Evolutionary conservation across 2,113 vertebrate species (phyloP), one percentile per base, ranked within the genome.

Genomic region (Fulica atra): DNA sequence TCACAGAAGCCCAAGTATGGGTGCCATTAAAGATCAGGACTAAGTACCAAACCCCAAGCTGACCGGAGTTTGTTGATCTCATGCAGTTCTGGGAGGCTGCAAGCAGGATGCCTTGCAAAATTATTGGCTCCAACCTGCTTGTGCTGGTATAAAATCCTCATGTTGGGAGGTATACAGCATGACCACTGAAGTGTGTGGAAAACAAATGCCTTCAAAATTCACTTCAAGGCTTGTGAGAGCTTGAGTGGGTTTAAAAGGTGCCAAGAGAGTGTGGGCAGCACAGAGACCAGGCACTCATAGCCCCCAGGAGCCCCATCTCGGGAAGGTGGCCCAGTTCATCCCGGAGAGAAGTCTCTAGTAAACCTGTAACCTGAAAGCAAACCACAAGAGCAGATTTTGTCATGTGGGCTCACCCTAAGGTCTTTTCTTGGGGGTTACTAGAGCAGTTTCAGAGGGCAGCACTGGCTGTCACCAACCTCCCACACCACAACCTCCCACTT

Each of bases 221-320:
- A 29, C 17, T 19, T 82, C 36, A 42, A 61, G n/a, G 16, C 54
- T 66, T 82, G 7, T 50, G 40, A 73, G 86, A 69, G n/a, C 24
- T 51, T 80, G 33, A 36, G 72, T 0, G 0, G 16, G 6, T 53
- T 76, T 51, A 61, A 64, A 94, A 71, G 61, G 57, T 89, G 51
- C 38, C n/a, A 66, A 13, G 6, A 64, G 61, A 46, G 25, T 46
- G 66, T 0, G 11, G 24, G 36, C 28, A 85, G 25, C 2, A 2
- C 38, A 72, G 48, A 23, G 35, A 44, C 23, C 3, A 5, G 42
- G 31, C 28, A 33, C 11, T 66, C 10, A 5, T 31, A 80, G 42
- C 1, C 38, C 18, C 20, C 0, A 17, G 1, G n/a, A n/a, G 1
- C 9, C 15, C 46, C 33, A 31, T 28, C 17, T n/a, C 48, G 31